Evolutionary conservation across 2,113 vertebrate species (phyloP), one percentile per base, ranked within the genome.

Genomic region (Urocitellus parryii): DNA sequence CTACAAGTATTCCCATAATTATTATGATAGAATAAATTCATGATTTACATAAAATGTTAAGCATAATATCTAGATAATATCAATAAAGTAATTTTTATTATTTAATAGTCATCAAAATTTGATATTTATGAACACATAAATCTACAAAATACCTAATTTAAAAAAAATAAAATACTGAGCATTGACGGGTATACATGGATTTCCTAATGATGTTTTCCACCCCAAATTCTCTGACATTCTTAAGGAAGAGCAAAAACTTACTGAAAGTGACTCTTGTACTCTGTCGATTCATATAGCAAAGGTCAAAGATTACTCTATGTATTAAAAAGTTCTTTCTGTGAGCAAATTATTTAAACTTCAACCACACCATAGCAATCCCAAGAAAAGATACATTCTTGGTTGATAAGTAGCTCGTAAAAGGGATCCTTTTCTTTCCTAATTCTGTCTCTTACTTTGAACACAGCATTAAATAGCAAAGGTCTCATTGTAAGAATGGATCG

Each of bases 341-440:
- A 39, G 39, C 39, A 39, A 39, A 96, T 96, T 84, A 95, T 86
- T 94, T 95, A 42, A 95, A 89, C 48, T 92, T 86, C 81, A 88
- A 58, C 96, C 93, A 96, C 88, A 65, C 94, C 92, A 85, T 90
- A 63, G 72, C 11, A 67, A 65, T 68, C 37, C 48, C 74, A 74
- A 92, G 84, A 95, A 73, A 53, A 94, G 92, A 97, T 74, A 76
- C 34, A 51, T 51, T 94, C 80, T 94, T 94, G 78, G 58, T 39
- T 79, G 83, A 87, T 96, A 45, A 92, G 70, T 45, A 93, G 37
- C 72, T 93, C 92, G 73, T 81, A 88, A 88, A 67, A 85, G 48
- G 67, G 42, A 74, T 77, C n/a, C 70, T 97, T 96, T 92, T 97
- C 92, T 97, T 86, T 63, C 63, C 34, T 91, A 81, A 82, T 94